Evolutionary conservation across 92 coral and sea anemone species (phyloP), one percentile per base, ranked within the genome.

Genomic region (Porites rus): DNA sequence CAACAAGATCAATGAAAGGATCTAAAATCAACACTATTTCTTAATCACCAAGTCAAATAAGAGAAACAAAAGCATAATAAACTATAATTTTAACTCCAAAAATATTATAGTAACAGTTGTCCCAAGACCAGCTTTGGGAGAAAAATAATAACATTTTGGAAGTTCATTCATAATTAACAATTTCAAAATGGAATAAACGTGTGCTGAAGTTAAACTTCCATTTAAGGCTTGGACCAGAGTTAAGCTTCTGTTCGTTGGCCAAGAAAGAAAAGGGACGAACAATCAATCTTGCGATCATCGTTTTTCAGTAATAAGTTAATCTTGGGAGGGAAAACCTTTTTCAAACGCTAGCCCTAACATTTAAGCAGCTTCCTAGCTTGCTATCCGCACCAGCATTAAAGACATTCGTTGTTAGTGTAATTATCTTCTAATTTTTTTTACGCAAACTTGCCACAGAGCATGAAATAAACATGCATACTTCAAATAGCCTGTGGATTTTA

Each of bases 61-160:
- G 61, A 56, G 8, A 56, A 56, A 56, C 11, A 56, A 14, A 2
- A 2, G 46, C 46, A 38, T 4, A 38, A 38, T 38, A 38, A 38
- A 38, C 46, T 38, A 38, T 4, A 38, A 38, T 38, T 38, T 38
- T 6, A 8, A 56, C 16, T 2, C 61, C 16, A 56, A 10, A 56
- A 56, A 10, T 56, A 56, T 14, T 56, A 14, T 3, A 56, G 61
- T 56, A 10, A 62, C 19, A 62, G n/a, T 62, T 16, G 20, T 62
- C 66, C 66, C 66, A 62, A 62, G 20, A 62, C 66, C 66, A 62
- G 66, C 66, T 62, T 62, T 14, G 66, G 66, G 66, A 14, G n/a
- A 62, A 14, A 62, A 62, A 16, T 16, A 16, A 18, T 3, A 62
- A 62, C 17, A 18, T 7, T 14, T 62, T 62, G n/a, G 66, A 18